Conservation (phyloP, 2,113 vertebrate genomes). For the Archocentrus centrarchus region DNA sequence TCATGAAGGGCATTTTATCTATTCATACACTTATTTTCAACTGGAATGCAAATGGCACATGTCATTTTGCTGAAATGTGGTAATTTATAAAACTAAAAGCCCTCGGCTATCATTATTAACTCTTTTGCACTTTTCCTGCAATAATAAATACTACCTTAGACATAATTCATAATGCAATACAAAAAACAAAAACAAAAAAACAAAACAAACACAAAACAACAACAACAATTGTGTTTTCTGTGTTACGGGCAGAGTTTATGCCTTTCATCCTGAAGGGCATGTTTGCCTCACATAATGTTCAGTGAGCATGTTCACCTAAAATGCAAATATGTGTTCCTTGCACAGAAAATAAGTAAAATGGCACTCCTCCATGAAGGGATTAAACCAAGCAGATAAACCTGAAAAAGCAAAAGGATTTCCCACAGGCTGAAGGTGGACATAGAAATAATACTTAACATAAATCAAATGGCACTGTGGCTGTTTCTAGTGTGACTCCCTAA, state of each 20-base stretch:
- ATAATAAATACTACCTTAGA: background rate
- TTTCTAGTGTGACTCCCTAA: background rate
- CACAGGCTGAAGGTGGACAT: background rate
- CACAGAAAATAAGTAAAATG: constrained; percentile 4
- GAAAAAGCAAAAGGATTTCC: background rate
- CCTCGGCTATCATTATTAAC: background rate
- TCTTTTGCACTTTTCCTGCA: background rate
- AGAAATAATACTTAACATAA: background rate
- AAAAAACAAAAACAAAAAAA: too few relatives aligned
- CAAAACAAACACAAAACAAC: background rate
- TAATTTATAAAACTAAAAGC: background rate
- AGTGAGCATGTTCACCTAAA: constrained; percentile 16
- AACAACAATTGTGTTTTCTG: background rate
- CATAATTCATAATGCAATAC: background rate
- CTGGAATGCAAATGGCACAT: background rate
- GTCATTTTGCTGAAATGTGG: background rate
- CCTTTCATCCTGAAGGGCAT: background rate
- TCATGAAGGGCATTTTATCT: background rate
- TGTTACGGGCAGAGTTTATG: background rate
- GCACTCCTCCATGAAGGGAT: background rate
- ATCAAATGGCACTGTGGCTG: background rate
- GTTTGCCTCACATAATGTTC: background rate
- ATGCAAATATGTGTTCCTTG: constrained; percentile 10
- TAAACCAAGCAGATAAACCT: constrained; percentile 5
- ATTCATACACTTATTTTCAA: background rate